Conservation (phyloP, 1,140 invertebrate genomes). For the Ceratina australensis region DNA sequence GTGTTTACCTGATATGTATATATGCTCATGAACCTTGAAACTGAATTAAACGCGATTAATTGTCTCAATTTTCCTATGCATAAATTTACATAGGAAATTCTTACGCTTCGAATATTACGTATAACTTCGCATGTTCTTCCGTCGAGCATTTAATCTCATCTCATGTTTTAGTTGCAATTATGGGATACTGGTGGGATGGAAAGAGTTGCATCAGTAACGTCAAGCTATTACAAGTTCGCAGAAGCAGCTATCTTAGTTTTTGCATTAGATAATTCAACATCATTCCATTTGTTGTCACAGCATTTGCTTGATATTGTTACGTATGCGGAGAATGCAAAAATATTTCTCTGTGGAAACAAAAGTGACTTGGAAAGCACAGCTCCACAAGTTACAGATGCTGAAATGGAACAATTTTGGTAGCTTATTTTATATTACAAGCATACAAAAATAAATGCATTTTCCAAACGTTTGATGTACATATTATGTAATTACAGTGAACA, state of each 20-base stretch:
- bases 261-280: slow-evolving; percentile 92
- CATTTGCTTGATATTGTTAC: slow-evolving; percentile 94
- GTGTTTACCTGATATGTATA: slow-evolving; percentile 12
- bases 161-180: slow-evolving; percentile 87
- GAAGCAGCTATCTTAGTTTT: slow-evolving; percentile 95
- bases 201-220: slow-evolving; percentile 94
- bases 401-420: slow-evolving; percentile 94
- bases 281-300: slow-evolving; percentile 94
- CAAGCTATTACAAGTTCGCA: slow-evolving; percentile 96
- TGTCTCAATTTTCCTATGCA: neutral
- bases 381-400: slow-evolving; percentile 90
- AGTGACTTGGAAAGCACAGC: slow-evolving; percentile 87
- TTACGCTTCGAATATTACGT: neutral
- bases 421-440: neutral
- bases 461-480: neutral
- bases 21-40: slow-evolving; percentile 5
- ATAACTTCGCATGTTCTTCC: neutral
- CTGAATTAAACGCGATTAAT: neutral
- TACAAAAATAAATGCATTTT: no score
- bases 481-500: slow-evolving; percentile 85
- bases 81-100: neutral
- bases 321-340: slow-evolving; percentile 95
- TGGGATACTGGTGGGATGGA: slow-evolving; percentile 98
- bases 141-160: slow-evolving; percentile 29
- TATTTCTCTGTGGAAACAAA: slow-evolving; percentile 95